Conservation (phyloP, 2,888 invertebrate genomes). For the Zygaena filipendulae region DNA sequence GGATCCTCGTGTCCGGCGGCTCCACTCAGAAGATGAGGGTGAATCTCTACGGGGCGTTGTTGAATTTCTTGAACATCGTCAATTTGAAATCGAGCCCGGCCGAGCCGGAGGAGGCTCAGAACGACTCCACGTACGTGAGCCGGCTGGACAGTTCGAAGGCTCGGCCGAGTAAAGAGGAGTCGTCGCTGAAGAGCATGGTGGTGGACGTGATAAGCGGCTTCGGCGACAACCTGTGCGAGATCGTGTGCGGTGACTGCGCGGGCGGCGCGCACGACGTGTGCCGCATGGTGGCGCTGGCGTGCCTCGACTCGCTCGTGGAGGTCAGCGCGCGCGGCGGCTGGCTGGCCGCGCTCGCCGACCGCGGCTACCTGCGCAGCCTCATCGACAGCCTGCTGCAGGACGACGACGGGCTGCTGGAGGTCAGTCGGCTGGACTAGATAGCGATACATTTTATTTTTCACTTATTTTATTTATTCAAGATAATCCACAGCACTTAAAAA, state of each 20-base stretch:
- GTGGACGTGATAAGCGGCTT: slow-evolving; percentile 72
- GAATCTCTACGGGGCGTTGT: slow-evolving; percentile 85
- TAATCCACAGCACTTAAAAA: too few species aligned
- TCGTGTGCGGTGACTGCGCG: slow-evolving; percentile 86
- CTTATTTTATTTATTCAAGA: background rate
- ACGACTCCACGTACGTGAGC: slow-evolving; percentile 69
- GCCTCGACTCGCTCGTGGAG: slow-evolving; percentile 81
- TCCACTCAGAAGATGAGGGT: slow-evolving; percentile 86
- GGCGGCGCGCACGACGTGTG: slow-evolving; percentile 87
- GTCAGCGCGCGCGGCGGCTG: slow-evolving; percentile 75
- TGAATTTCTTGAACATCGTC: slow-evolving; percentile 83
- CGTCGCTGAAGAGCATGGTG: slow-evolving; percentile 48
- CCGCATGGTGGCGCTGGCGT: slow-evolving; percentile 87
- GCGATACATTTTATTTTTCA: background rate
- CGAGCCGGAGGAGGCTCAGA: slow-evolving; percentile 40
- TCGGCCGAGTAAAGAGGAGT: slow-evolving; percentile 34
- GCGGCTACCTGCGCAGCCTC: slow-evolving; percentile 83
- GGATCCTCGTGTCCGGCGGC: slow-evolving; percentile 84
- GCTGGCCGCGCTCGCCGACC: slow-evolving; percentile 48
- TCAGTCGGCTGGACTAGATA: too few species aligned
- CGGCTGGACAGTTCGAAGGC: slow-evolving; percentile 71
- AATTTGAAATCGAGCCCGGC: slow-evolving; percentile 59
- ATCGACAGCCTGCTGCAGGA: slow-evolving; percentile 83
- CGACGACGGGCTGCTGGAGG: slow-evolving; percentile 73
- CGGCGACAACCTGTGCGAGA: slow-evolving; percentile 82